Percentiles rank a stretch among this genome's conserved stretches.
These are phyloP conservation scores for Melanerpes formicivorus DNA, from an alignment of 2,113 vertebrate species.

Conservation along the genomic window DNA sequence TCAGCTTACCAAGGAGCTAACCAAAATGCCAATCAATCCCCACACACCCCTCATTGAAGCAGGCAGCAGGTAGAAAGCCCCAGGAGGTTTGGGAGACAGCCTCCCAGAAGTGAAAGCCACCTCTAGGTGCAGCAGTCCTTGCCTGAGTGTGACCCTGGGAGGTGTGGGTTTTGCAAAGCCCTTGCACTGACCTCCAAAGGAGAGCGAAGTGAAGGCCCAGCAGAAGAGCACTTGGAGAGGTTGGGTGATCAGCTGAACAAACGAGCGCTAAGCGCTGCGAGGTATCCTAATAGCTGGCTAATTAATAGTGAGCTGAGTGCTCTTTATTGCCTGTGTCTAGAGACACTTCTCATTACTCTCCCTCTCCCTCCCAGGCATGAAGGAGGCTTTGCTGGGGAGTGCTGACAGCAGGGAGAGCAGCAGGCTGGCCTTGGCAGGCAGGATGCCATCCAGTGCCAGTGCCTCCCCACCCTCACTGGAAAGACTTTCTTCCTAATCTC, in stretches of 20 bases:
- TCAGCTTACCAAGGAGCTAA: background rate
- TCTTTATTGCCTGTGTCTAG: background rate
- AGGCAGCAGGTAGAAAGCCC: background rate
- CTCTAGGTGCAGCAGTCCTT: background rate
- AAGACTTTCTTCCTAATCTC: too few relatives aligned
- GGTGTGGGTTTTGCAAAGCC: background rate
- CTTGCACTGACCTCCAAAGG: background rate
- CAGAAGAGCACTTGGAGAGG: background rate
- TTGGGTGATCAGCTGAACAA: background rate
- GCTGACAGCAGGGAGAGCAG: background rate
- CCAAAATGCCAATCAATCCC: background rate
- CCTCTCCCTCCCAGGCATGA: background rate
- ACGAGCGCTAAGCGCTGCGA: background rate
- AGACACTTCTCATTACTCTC: background rate
- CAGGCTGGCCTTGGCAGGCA: slow-evolving; percentile 20
- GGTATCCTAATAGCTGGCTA: background rate
- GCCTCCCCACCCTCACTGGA: too few relatives aligned
- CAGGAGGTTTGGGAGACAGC: too few relatives aligned
- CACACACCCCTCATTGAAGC: background rate
- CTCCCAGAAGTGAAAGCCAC: background rate
- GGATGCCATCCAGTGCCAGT: background rate
- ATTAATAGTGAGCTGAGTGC: slow-evolving; percentile 49
- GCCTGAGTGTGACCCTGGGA: rapidly evolving
- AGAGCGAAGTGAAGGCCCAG: background rate
- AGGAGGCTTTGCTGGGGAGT: background rate